These are phyloP conservation scores for Porites rus DNA, from an alignment of 92 coral and sea anemone species.

Conservation along the genomic window DNA sequence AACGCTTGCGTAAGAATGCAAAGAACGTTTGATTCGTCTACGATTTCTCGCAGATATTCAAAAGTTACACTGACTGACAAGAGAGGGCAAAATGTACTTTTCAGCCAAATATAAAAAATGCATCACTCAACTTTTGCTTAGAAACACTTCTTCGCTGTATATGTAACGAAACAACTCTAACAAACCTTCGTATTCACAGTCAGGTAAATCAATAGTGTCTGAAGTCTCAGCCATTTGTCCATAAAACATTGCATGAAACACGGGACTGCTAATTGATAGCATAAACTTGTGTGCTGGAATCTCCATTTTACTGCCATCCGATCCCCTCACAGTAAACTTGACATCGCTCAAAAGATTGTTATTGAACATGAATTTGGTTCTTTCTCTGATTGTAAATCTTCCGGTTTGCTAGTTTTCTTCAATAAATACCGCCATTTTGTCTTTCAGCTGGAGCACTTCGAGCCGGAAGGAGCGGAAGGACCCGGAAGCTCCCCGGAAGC, in stretches of 20 bases:
- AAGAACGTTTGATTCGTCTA: constrained; percentile 45
- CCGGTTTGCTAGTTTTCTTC: constrained; percentile 70
- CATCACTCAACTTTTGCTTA: background rate
- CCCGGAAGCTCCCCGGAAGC: too few relatives aligned
- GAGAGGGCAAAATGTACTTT: constrained; percentile 48
- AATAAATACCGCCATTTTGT: too few relatives aligned
- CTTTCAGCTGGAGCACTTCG: too few relatives aligned
- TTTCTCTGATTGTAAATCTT: constrained; percentile 68
- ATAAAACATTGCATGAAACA: constrained; percentile 67
- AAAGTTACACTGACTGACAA: constrained; percentile 42
- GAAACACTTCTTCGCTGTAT: background rate
- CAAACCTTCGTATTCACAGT: constrained; percentile 16
- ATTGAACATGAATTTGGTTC: constrained; percentile 64
- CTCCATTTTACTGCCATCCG: background rate
- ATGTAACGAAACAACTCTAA: constrained; percentile 5
- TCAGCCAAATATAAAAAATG: constrained; percentile 41
- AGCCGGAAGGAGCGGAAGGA: too few relatives aligned
- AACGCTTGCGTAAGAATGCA: constrained; percentile 39
- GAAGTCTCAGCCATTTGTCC: constrained; percentile 47
- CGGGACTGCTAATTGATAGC: constrained; percentile 47
- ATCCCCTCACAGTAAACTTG: constrained; percentile 14
- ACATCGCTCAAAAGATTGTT: constrained; percentile 67
- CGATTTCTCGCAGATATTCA: constrained; percentile 36
- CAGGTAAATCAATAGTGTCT: constrained; percentile 46
- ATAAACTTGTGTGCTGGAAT: constrained; percentile 48